Evolutionary conservation across 2,113 vertebrate species (phyloP).

Genomic region (Gallinago jamesoni): DNA sequence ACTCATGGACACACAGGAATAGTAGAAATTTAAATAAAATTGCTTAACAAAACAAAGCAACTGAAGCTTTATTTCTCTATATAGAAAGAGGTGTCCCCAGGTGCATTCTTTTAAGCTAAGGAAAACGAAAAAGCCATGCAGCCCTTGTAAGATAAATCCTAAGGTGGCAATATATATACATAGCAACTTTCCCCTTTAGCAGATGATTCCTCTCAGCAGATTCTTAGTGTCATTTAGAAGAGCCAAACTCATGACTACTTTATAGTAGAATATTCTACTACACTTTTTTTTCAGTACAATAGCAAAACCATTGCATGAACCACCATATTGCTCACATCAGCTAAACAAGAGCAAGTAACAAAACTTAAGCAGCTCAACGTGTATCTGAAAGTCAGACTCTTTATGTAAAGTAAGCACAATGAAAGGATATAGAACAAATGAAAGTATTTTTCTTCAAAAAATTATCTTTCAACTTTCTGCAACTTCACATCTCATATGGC

Average conservation of each 20-base stretch:
- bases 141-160: slow-evolving; percentile 43
- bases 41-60: slow-evolving; percentile 69
- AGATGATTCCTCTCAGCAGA: neutral
- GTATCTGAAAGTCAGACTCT: neutral
- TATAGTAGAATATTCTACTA: slow-evolving; percentile 39
- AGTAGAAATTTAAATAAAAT: slow-evolving; percentile 57
- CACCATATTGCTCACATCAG: slow-evolving; percentile 6
- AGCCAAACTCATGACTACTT: slow-evolving; percentile 11
- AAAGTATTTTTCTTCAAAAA: slow-evolving; percentile 26
- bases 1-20: neutral
- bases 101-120: slow-evolving; percentile 71
- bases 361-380: neutral
- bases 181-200: neutral
- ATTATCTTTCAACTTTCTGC: neutral
- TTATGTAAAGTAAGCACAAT: slow-evolving; percentile 20
- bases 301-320: slow-evolving; percentile 17
- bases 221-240: slow-evolving; percentile 11
- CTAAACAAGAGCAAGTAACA: slow-evolving; percentile 43
- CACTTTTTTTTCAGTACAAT: slow-evolving; percentile 5
- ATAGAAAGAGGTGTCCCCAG: slow-evolving; percentile 56
- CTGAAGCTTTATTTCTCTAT: slow-evolving; percentile 65
- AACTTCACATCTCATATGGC: slow-evolving; percentile 45
- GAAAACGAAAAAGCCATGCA: slow-evolving; percentile 69
- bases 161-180: slow-evolving; percentile 20
- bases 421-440: neutral